Base-by-base conservation (phyloP, 2,888 invertebrate species). In the Machimus rusticus region DNA sequence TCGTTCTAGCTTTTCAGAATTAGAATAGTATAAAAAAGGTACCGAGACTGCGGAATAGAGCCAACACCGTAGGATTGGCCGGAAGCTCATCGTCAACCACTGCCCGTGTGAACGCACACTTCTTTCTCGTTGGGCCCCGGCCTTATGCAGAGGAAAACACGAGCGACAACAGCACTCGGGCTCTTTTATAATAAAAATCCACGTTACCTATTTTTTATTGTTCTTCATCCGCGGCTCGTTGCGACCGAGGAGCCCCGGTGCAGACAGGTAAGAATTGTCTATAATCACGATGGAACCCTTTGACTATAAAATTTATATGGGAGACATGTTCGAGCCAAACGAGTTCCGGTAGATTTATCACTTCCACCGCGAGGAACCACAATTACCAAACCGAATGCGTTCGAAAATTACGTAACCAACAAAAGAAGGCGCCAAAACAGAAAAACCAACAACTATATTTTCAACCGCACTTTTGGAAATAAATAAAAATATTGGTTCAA, bases 31-130 rank as follows among this genome's bases (percentile, higher is more conserved):
- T 46, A 78, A 46, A 46, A 79, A 79, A 79, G 23, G 31, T 43
- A 43, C 39, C 43, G 23, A 39, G 82, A 19, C 82, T 19, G 39
- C 34, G n/a, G 19, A 57, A 57, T 37, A 55, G 34, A 66, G 12
- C 66, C 28, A 66, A 43, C 74, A 51, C 16, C 74, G 46, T 51
- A 66, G 74, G 28, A 76, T 74, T 43, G 46, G 74, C 85, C 85
- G 85, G 85, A 86, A 86, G 85, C 46, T 76, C 76, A 86, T 51
- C 74, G 74, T 86, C 85, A 76, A 86, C 74, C 51, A 76, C 28
- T 14, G 84, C 66, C 84, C 43, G 57, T 8, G 55, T 84, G 74
- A 84, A 79, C 19, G 66, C 66, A 66, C 12, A 39, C 46, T 43
- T 79, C 12, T 51, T 43, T 79, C 12, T 51, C 55, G 28, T 34